Conservation (phyloP, 2,797 vertebrate genomes). For the Holocentrus rufus region DNA sequence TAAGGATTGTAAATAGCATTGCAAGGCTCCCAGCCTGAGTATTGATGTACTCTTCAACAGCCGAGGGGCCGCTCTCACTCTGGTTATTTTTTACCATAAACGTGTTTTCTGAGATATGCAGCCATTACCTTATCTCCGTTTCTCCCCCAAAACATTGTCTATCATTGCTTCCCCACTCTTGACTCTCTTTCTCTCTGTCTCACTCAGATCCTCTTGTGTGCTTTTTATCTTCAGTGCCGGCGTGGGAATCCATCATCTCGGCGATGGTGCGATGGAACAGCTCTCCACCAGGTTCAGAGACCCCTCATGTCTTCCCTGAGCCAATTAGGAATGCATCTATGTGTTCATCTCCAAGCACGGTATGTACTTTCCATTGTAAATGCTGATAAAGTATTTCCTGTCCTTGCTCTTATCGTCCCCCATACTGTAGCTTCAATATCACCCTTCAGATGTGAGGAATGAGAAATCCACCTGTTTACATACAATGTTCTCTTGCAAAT, state of each 20-base stretch:
- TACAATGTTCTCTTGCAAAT: conserved; percentile 30
- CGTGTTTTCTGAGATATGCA: conserved; percentile 62
- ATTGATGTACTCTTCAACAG: conserved; percentile 7
- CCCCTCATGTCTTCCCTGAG: conserved; percentile 36
- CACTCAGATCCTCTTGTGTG: conserved; percentile 52
- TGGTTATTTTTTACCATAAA: conserved; percentile 52
- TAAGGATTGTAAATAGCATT: not conserved
- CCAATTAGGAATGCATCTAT: conserved; percentile 77
- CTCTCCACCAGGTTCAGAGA: conserved; percentile 21
- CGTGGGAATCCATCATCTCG: conserved; percentile 62
- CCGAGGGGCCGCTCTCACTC: conserved; percentile 13
- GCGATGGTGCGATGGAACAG: conserved; percentile 36
- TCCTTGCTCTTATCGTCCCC: conserved; percentile 58
- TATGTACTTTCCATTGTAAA: conserved; percentile 70
- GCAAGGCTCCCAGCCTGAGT: not conserved
- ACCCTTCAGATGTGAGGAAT: conserved; percentile 49
- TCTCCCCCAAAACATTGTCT: conserved; percentile 50
- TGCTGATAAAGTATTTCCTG: conserved; percentile 58
- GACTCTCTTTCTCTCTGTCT: conserved; percentile 45
- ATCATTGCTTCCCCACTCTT: conserved; percentile 44
- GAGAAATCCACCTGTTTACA: conserved; percentile 29
- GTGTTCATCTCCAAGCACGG: conserved; percentile 71
- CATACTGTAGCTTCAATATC: conserved; percentile 37
- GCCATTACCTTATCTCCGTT: conserved; percentile 57
- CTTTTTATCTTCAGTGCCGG: conserved; percentile 66